A percentile compares a stretch with the other conserved stretches of the same genome.
Evolutionary conservation across 2,797 vertebrate species (phyloP).

Genomic region (Melanotaenia nigrans): DNA sequence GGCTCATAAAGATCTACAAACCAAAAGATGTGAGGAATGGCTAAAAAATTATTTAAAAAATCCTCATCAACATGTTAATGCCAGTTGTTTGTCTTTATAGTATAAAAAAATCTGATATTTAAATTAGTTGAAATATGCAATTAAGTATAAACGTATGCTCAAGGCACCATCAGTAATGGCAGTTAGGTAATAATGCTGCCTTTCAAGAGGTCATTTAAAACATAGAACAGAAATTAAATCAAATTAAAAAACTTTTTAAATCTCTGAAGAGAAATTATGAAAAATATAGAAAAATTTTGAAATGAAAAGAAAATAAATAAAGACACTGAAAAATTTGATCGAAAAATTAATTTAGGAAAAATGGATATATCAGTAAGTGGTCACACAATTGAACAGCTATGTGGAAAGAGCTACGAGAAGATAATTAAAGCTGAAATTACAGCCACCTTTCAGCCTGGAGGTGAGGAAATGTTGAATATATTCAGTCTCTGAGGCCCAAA

Average conservation of each 20-base stretch:
- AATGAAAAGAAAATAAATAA: not conserved
- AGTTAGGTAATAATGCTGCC: not conserved
- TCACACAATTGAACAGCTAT: constrained; percentile 18
- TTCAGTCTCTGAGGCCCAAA: constrained; percentile 4
- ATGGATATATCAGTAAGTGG: constrained; percentile 27
- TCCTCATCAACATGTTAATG: too few species aligned
- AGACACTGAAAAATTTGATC: constrained; percentile 9
- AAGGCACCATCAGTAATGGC: not conserved
- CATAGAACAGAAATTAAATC: not conserved
- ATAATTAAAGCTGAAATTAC: constrained; percentile 50
- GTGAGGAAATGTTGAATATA: constrained; percentile 4
- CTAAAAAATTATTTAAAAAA: too few species aligned
- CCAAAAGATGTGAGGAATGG: too few species aligned
- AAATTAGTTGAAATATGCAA: too few species aligned
- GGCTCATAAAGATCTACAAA: too few species aligned
- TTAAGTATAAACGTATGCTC: not conserved
- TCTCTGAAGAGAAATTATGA: not conserved
- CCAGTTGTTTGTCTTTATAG: too few species aligned
- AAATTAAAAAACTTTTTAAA: too few species aligned
- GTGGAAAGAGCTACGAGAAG: constrained; percentile 48
- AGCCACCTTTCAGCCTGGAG: constrained; percentile 23
- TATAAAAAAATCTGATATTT: not conserved
- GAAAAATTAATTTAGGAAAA: constrained; percentile 12
- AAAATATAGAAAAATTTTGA: not conserved
- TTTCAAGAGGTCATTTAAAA: not conserved